A percentile compares a stretch with the other conserved stretches of the same genome.
Evolutionary conservation across 2,113 vertebrate genomes (phyloP).

Genomic region (Oreotrochilus melanogaster): DNA sequence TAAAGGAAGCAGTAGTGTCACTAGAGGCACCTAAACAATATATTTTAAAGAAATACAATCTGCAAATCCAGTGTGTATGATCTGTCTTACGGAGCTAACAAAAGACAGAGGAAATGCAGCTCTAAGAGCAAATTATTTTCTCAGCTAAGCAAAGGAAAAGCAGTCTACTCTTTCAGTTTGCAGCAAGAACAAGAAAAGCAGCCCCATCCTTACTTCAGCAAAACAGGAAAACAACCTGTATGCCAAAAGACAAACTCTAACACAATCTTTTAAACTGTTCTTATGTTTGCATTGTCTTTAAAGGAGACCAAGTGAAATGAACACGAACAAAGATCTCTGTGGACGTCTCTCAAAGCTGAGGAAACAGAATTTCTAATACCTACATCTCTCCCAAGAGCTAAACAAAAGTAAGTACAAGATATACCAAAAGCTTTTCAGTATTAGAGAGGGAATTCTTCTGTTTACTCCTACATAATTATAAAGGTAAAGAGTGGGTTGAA

Average conservation of each 20-base stretch:
- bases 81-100: not conserved
- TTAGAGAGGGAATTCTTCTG: not conserved
- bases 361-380: not conserved
- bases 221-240: not conserved
- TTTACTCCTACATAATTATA: not conserved
- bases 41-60: constrained; percentile 18
- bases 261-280: not conserved
- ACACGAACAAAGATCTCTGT: not conserved
- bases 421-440: not conserved
- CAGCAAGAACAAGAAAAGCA: not conserved
- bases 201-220: not conserved
- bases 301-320: not conserved
- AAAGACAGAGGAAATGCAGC: not conserved
- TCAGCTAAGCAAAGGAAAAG: constrained; percentile 1
- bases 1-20: not conserved
- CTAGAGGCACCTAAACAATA: not conserved
- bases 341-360: not conserved
- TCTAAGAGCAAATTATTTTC: not conserved
- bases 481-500: not conserved
- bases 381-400: not conserved
- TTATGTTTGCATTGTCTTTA: not conserved
- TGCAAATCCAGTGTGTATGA: not conserved
- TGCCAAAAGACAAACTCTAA: not conserved
- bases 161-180: not conserved
- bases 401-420: not conserved